These are phyloP conservation scores for Eulemur coronatus DNA, from an alignment of 2,797 vertebrate species.

Conservation along the genomic window DNA sequence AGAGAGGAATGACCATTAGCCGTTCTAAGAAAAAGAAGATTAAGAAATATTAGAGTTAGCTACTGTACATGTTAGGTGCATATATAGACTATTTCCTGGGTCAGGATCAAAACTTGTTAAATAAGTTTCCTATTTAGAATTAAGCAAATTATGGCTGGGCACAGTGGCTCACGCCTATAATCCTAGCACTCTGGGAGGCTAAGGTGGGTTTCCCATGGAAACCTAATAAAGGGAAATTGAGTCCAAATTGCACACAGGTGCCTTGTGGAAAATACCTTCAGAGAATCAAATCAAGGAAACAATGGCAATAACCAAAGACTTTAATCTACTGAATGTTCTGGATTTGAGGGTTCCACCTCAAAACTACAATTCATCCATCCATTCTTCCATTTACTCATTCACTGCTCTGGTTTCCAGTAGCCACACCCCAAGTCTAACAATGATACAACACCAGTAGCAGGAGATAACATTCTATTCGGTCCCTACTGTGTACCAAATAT, in stretches of 20 bases:
- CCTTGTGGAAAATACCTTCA: background rate
- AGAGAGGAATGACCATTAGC: background rate
- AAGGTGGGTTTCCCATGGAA: too few species aligned
- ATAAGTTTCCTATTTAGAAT: background rate
- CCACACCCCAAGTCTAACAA: background rate
- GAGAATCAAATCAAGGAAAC: background rate
- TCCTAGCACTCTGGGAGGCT: too few species aligned
- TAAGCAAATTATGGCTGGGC: background rate
- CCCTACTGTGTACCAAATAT: background rate
- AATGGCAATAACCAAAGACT: background rate
- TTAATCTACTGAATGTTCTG: background rate
- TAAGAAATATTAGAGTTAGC: background rate
- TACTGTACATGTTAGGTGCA: background rate
- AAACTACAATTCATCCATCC: background rate
- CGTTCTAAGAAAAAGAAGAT: background rate
- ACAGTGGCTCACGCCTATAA: too few species aligned
- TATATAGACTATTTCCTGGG: background rate
- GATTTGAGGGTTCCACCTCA: background rate
- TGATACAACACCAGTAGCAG: rapidly evolving
- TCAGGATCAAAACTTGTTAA: background rate
- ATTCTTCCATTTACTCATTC: background rate
- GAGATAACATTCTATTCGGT: background rate
- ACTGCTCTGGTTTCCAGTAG: background rate
- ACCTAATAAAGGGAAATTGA: background rate
- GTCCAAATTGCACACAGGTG: background rate